These are phyloP conservation scores for Potamarius usumacintae DNA, from an alignment of 2,113 vertebrate species.

Conservation along the genomic window DNA sequence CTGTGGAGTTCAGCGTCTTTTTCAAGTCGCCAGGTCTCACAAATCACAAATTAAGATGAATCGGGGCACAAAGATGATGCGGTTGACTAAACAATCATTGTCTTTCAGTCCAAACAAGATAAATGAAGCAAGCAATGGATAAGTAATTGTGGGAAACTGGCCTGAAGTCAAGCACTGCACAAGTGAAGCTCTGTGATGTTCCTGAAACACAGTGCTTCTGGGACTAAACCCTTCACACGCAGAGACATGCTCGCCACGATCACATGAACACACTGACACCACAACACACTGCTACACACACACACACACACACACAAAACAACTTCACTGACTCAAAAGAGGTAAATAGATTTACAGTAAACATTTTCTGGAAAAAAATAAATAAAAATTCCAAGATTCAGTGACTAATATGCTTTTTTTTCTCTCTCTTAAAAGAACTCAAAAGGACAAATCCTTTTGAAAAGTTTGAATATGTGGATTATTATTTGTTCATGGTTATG, in stretches of 20 bases:
- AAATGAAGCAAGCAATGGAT: slow-evolving; percentile 34
- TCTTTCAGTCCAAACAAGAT: slow-evolving; percentile 35
- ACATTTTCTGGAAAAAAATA: background rate
- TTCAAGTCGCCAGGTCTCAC: slow-evolving; percentile 30
- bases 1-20: slow-evolving; percentile 31
- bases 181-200: slow-evolving; percentile 39
- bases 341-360: background rate
- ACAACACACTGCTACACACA: background rate
- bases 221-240: background rate
- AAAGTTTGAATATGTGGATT: background rate
- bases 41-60: slow-evolving; percentile 80
- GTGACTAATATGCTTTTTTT: background rate
- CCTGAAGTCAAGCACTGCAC: slow-evolving; percentile 32
- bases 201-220: slow-evolving; percentile 31
- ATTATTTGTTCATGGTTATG: background rate
- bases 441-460: background rate
- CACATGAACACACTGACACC: slow-evolving; percentile 27
- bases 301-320: background rate
- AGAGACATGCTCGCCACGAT: slow-evolving; percentile 31
- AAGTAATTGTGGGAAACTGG: slow-evolving; percentile 43
- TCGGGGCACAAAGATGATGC: slow-evolving; percentile 55
- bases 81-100: slow-evolving; percentile 58
- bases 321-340: background rate
- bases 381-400: background rate
- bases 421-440: background rate